Conservation (phyloP, 2,113 vertebrate genomes). For the Hippotragus niger region DNA sequence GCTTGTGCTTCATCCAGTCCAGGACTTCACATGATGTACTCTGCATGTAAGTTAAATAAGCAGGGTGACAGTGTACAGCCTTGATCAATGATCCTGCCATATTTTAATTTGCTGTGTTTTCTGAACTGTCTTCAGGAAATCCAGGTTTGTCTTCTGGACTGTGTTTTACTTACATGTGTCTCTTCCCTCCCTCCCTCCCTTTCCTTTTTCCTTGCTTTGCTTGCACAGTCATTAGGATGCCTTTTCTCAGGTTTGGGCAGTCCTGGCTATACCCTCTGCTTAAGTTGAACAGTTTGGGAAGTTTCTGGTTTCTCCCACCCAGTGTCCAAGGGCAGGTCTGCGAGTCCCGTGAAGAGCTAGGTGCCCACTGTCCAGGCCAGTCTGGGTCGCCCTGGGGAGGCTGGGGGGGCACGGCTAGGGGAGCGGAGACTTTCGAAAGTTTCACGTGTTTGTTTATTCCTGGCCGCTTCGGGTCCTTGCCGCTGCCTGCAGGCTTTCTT, state of each 20-base stretch:
- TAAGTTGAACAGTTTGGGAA: background rate
- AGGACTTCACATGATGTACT: background rate
- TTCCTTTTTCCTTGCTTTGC: background rate
- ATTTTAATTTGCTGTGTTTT: background rate
- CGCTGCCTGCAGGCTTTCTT: background rate
- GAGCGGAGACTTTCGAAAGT: accelerated
- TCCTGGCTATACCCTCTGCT: background rate
- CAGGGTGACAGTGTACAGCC: background rate
- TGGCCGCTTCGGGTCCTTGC: too few relatives aligned
- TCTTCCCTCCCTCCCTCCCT: too few relatives aligned
- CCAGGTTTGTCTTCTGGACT: background rate
- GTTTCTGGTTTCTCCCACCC: too few relatives aligned
- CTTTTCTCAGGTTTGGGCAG: background rate
- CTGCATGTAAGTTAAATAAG: background rate
- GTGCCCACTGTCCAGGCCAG: accelerated
- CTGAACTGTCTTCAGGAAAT: background rate
- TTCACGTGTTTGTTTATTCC: background rate
- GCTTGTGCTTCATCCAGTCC: background rate
- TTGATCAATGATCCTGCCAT: background rate
- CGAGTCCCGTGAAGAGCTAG: background rate
- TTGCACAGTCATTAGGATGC: too few relatives aligned
- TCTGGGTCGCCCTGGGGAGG: background rate
- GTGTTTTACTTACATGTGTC: accelerated
- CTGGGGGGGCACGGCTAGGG: accelerated
- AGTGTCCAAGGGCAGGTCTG: too few relatives aligned